These are phyloP conservation scores for Pammene fasciana DNA, from an alignment of 2,888 invertebrate species.

Conservation along the genomic window DNA sequence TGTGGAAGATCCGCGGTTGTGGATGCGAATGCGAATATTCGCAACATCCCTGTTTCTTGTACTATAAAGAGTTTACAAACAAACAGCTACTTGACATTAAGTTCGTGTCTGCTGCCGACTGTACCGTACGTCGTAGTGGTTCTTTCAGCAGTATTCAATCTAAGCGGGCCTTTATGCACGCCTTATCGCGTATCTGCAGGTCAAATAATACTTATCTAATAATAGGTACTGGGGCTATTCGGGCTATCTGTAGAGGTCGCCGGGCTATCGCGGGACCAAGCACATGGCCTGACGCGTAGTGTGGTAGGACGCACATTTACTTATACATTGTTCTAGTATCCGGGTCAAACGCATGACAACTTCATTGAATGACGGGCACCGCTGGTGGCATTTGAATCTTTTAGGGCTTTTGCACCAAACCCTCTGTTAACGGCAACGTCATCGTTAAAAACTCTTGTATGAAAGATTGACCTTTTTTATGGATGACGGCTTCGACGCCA, in stretches of 20 bases:
- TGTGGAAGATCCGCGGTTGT: no score
- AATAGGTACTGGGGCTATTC: conserved; percentile 3
- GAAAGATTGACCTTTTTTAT: no score
- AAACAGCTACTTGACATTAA: no score
- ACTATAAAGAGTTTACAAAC: no score
- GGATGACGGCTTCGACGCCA: no score
- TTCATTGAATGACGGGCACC: background rate
- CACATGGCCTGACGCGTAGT: conserved; percentile 22
- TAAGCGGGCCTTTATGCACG: background rate
- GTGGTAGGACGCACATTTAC: background rate
- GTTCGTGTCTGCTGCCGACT: no score
- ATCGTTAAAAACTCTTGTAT: no score
- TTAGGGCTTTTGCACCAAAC: no score
- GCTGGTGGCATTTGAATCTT: background rate
- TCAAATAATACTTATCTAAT: conserved; percentile 12
- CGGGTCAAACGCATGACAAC: background rate
- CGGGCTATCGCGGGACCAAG: conserved; percentile 16
- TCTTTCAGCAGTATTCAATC: background rate
- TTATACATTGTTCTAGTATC: background rate
- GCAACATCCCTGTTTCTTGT: no score
- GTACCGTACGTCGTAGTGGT: background rate
- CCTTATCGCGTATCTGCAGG: conserved; percentile 8
- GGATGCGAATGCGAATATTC: no score
- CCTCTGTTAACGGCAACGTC: no score
- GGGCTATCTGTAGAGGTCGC: conserved; percentile 5